These are phyloP conservation scores for Arctia plantaginis DNA, from an alignment of 2,888 invertebrate genomes.

Conservation along the genomic window DNA sequence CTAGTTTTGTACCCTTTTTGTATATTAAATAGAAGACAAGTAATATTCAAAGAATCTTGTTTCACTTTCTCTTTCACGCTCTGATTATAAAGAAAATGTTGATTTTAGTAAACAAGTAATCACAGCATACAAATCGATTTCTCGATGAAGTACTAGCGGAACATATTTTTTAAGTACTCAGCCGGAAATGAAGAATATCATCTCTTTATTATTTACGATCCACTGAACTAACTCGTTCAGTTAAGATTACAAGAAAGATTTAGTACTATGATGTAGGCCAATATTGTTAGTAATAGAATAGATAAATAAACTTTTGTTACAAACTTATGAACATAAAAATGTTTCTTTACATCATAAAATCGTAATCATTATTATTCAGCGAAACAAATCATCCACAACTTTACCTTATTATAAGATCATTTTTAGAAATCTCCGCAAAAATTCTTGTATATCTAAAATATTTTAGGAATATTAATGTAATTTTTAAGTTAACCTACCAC, in stretches of 20 bases:
- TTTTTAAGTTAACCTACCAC: too few species aligned
- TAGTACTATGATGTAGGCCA: background rate
- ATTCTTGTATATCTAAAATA: too few species aligned
- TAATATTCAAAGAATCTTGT: constrained; percentile 46
- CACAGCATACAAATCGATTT: constrained; percentile 39
- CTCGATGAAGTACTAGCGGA: constrained; percentile 13
- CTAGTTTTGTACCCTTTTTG: background rate
- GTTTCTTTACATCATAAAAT: background rate
- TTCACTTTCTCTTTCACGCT: constrained; percentile 44
- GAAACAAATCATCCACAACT: background rate
- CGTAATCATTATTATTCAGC: background rate
- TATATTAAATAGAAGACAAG: too few species aligned
- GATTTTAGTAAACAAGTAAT: constrained; percentile 36
- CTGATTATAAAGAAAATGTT: constrained; percentile 45
- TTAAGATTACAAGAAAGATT: background rate
- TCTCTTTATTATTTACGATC: background rate
- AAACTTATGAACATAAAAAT: background rate
- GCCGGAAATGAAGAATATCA: background rate
- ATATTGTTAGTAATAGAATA: background rate
- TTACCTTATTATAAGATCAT: too few species aligned
- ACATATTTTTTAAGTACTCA: background rate
- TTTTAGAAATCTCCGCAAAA: too few species aligned
- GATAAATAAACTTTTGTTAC: background rate
- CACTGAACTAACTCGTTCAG: background rate
- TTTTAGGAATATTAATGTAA: too few species aligned